Base-by-base conservation (phyloP, 30 jellyfish, hydroid and myxozoan genomes). In the Hydra vulgaris region DNA sequence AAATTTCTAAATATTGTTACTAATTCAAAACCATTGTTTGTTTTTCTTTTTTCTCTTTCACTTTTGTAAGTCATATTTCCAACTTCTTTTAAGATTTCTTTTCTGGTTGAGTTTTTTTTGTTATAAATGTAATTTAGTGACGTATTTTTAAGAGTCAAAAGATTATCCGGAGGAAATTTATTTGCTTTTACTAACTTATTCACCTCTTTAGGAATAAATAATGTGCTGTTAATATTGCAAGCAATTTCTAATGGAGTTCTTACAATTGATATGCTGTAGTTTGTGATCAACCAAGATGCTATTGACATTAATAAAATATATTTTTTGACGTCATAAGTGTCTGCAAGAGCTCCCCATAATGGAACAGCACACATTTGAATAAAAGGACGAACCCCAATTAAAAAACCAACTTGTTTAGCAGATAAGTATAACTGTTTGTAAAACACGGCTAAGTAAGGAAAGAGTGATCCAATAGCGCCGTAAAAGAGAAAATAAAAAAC, bases 321-420 rank as follows among this genome's bases (percentile, higher is more conserved):
- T 77, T 84, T 92, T 23, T 95, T 78, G 21, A 84, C 98, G 70
- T 92, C 87, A 78, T 87, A 92, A 18, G 98, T 83, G 27, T 92
- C 98, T 20, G 98, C 98, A 20, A 92, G 76, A 23, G 88, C 90
- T 1, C 98, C 98, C 98, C 98, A 92, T 23, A 92, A 54, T 61
- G 98, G 98, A 61, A 90, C 94, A 20, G 98, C 94, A 70, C 95
- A 86, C 98, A 92, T 92, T 55, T 92, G 98, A 23, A 92, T 92
- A 70, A 92, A 92, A 27, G 98, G 98, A 75, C 98, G 86, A 7
- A 92, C 84, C 67, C 98, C 98, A 20, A 92, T 92, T 66, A 92
- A 80, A 22, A 92, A 78, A 0, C 98, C 98, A 27, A 92, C 98
- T 84, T 92, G 98, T 66, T 92, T 96, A 0, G 98, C 96, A 3